These are phyloP conservation scores for Ceratothoa steindachneri DNA, from an alignment of 2,888 invertebrate genomes.

Conservation along the genomic window DNA sequence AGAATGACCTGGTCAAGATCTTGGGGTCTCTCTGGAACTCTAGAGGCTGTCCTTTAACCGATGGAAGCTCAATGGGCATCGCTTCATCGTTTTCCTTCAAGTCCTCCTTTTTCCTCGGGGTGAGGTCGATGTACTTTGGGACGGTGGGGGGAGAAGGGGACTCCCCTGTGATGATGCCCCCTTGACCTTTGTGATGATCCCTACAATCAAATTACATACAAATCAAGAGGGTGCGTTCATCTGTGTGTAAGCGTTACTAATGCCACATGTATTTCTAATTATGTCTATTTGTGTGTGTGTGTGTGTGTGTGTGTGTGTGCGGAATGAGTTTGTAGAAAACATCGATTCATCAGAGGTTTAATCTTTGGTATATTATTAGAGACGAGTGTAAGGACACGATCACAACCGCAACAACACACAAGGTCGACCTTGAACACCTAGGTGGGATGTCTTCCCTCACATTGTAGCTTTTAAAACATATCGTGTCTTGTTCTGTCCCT, in stretches of 20 bases:
- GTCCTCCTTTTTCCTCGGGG: constrained; percentile 12
- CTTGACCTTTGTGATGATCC: constrained; percentile 11
- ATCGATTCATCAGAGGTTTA: too few relatives aligned
- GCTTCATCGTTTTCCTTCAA: neutral
- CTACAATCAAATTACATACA: neutral
- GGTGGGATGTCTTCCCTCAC: too few relatives aligned
- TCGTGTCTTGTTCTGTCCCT: too few relatives aligned
- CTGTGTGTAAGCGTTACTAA: too few relatives aligned
- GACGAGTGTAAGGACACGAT: too few relatives aligned
- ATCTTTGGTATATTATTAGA: too few relatives aligned
- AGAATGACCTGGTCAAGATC: neutral
- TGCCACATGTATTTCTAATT: neutral
- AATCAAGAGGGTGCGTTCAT: too few relatives aligned
- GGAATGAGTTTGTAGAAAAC: too few relatives aligned
- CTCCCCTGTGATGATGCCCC: constrained; percentile 34
- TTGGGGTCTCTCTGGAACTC: neutral
- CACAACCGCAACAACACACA: too few relatives aligned
- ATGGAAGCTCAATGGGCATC: neutral
- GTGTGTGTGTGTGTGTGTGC: neutral
- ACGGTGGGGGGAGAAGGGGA: constrained; percentile 16
- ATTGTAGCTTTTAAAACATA: too few relatives aligned
- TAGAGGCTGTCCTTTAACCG: neutral
- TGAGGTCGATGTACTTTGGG: constrained; percentile 29
- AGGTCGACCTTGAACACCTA: too few relatives aligned
- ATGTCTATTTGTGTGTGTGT: neutral